Evolutionary conservation across 1,140 invertebrate species (phyloP).

Genomic region (Anoplophora glabripennis): DNA sequence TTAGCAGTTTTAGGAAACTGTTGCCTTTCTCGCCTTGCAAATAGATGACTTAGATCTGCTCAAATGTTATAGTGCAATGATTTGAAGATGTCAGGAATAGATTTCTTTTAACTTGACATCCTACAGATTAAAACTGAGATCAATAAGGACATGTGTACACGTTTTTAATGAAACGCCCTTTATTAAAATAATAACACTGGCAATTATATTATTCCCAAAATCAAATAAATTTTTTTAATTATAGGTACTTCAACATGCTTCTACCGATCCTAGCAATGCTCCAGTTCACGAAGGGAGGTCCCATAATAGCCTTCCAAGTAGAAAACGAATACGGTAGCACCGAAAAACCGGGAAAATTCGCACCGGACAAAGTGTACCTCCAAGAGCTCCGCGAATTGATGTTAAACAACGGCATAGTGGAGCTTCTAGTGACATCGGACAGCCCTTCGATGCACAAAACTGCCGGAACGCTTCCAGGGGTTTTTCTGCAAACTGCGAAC

Average conservation of each 20-base stretch:
- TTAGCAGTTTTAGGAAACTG: no score
- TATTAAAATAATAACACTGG: no score
- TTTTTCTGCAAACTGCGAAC: conserved; percentile 54
- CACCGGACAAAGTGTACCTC: conserved; percentile 51
- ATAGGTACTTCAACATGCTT: conserved; percentile 52
- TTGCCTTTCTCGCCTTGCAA: no score
- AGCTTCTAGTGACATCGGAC: conserved; percentile 56
- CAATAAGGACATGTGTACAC: no score
- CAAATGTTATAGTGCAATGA: no score
- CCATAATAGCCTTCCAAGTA: conserved; percentile 55
- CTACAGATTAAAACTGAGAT: no score
- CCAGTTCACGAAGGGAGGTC: conserved; percentile 57
- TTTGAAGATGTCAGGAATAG: no score
- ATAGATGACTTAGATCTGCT: no score
- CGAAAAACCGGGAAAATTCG: conserved; percentile 35
- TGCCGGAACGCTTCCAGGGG: conserved; percentile 28
- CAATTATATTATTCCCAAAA: no score
- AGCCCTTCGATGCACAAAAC: conserved; percentile 31
- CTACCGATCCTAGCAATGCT: conserved; percentile 53
- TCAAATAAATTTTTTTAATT: conserved; percentile 1
- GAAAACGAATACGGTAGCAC: conserved; percentile 60
- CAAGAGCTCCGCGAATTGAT: conserved; percentile 46
- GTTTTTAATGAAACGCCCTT: no score
- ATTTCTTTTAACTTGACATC: no score
- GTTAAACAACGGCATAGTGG: conserved; percentile 46